These are phyloP conservation scores for Eupithecia subfuscata DNA, from an alignment of 2,888 invertebrate species.

Conservation along the genomic window DNA sequence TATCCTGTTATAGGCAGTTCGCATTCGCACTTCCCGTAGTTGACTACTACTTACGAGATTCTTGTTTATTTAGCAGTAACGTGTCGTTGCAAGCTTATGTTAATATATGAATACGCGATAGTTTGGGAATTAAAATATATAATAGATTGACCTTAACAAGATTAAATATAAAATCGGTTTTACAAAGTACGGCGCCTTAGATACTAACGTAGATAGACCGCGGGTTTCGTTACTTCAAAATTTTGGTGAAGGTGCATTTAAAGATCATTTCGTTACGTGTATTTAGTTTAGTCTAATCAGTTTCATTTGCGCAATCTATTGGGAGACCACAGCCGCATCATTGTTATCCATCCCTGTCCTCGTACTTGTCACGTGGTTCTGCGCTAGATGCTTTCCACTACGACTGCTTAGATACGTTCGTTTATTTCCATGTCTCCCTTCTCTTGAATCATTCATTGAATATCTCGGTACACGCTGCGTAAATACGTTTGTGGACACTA, in stretches of 20 bases:
- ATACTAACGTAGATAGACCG: constrained; percentile 10
- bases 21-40: constrained; percentile 46
- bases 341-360: neutral
- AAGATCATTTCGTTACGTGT: constrained; percentile 43
- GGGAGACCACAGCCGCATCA: constrained; percentile 16
- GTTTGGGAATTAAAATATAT: constrained; percentile 39
- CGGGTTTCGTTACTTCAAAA: constrained; percentile 37
- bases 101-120: constrained; percentile 45
- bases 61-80: constrained; percentile 40
- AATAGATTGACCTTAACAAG: constrained; percentile 40
- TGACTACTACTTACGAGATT: constrained; percentile 41
- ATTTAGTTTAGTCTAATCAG: constrained; percentile 31
- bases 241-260: constrained; percentile 78
- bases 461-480: constrained; percentile 8
- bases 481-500: constrained; percentile 12
- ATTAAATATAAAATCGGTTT: constrained; percentile 40
- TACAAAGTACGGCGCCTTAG: constrained; percentile 27
- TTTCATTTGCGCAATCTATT: constrained; percentile 17
- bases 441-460: neutral
- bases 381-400: constrained; percentile 13
- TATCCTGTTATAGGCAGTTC: constrained; percentile 50
- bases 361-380: constrained; percentile 15
- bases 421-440: neutral
- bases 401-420: neutral
- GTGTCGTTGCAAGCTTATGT: constrained; percentile 46